Evolutionary conservation across 2,888 invertebrate genomes (phyloP).

Genomic region (Melieria omissa): DNA sequence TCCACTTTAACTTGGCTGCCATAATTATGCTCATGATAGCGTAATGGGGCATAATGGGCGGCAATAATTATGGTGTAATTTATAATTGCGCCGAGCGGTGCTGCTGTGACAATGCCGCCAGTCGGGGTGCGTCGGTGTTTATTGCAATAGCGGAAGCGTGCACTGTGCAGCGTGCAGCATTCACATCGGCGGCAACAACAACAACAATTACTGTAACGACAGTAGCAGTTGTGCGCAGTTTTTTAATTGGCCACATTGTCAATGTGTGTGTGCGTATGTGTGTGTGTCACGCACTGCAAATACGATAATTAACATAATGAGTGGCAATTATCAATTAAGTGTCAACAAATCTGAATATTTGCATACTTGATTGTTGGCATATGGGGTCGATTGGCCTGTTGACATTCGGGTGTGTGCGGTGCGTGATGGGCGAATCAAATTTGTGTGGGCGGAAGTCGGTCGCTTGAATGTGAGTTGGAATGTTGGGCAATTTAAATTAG

Average conservation of each 20-base stretch:
- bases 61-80: background rate
- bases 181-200: background rate
- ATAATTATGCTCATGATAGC: conserved; percentile 1
- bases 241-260: background rate
- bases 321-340: conserved; percentile 17
- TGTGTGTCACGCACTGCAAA: conserved; percentile 19
- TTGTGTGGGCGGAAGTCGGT: no score
- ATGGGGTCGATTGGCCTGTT: no score
- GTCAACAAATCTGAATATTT: background rate
- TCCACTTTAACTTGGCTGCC: background rate
- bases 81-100: background rate
- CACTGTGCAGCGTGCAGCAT: background rate
- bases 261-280: background rate
- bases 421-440: no score
- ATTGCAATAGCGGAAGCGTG: background rate
- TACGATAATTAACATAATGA: conserved; percentile 25
- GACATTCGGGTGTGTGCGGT: no score
- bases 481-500: no score
- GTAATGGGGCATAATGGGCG: background rate
- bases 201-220: background rate
- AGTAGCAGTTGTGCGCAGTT: background rate
- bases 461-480: no score
- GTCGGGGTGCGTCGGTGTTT: background rate
- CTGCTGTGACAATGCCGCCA: background rate
- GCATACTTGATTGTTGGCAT: no score